Conservation (phyloP, 1,140 invertebrate species). For the Metaphire vulgaris region DNA sequence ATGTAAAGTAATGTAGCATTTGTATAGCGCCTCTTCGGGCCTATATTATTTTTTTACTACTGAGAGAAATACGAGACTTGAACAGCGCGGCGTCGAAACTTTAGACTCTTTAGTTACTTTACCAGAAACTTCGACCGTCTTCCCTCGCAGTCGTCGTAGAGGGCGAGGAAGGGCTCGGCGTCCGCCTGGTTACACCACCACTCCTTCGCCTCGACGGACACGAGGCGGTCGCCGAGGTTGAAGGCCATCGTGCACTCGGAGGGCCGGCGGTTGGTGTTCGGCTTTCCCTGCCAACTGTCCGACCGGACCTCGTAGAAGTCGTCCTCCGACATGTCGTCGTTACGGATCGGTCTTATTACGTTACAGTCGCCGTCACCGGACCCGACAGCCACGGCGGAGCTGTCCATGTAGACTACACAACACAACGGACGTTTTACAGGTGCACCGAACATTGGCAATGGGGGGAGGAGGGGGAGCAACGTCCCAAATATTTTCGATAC, state of each 20-base stretch:
- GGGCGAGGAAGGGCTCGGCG: constrained; percentile 19
- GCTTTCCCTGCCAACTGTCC: constrained; percentile 24
- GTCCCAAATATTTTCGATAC: no score
- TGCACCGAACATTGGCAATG: no score
- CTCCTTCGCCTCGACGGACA: constrained; percentile 20
- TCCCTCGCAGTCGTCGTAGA: constrained; percentile 29
- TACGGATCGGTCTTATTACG: constrained; percentile 13
- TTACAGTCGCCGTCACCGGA: constrained; percentile 13
- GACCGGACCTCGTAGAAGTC: constrained; percentile 26
- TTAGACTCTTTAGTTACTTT: no score
- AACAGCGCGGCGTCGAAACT: no score
- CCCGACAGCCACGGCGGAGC: constrained; percentile 6
- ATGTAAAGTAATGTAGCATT: no score
- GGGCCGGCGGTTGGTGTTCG: constrained; percentile 13
- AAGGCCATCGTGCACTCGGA: constrained; percentile 26
- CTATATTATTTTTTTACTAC: no score
- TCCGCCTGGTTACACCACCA: constrained; percentile 23
- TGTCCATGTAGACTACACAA: constrained; percentile 31
- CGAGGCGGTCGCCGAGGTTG: constrained; percentile 26
- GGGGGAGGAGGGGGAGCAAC: no score
- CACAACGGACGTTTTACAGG: no score
- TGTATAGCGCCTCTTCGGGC: no score
- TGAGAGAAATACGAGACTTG: no score
- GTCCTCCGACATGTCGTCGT: constrained; percentile 28
- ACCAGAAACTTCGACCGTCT: constrained; percentile 18